Evolutionary conservation across 2,113 vertebrate genomes (phyloP).

Genomic region (Dryoscopus gambensis): DNA sequence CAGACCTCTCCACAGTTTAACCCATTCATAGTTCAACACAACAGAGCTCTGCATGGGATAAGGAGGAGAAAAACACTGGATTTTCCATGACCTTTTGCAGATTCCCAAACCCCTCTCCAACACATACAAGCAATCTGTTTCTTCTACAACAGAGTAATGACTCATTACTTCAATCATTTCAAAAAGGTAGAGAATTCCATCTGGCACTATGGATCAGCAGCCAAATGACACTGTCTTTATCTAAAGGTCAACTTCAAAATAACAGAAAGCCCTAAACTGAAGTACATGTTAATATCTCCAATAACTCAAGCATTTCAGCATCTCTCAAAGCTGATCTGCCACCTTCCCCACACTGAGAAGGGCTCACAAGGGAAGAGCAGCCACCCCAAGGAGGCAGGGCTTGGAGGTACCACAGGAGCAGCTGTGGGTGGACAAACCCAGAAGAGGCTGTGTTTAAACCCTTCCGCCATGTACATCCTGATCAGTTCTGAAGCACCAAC

Average conservation of each 20-base stretch:
- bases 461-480: accelerated
- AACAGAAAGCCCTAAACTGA: background rate
- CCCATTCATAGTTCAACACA: background rate
- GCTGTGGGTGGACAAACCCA: background rate
- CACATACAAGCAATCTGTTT: background rate
- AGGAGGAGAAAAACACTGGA: background rate
- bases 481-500: accelerated
- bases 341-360: too few species aligned
- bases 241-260: background rate
- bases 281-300: background rate
- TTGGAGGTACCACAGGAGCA: background rate
- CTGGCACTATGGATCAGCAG: background rate
- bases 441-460: background rate
- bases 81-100: background rate
- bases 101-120: background rate
- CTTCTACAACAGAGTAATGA: background rate
- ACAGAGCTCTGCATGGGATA: background rate
- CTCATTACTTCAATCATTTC: background rate
- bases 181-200: background rate
- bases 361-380: background rate
- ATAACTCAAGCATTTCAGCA: background rate
- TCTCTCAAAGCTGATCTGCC: background rate
- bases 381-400: background rate
- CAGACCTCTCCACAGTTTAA: background rate
- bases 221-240: background rate